Evolutionary conservation across 2,797 vertebrate species (phyloP), one percentile per base, ranked within the genome.

Genomic region (Chiropotes sagulatus): DNA sequence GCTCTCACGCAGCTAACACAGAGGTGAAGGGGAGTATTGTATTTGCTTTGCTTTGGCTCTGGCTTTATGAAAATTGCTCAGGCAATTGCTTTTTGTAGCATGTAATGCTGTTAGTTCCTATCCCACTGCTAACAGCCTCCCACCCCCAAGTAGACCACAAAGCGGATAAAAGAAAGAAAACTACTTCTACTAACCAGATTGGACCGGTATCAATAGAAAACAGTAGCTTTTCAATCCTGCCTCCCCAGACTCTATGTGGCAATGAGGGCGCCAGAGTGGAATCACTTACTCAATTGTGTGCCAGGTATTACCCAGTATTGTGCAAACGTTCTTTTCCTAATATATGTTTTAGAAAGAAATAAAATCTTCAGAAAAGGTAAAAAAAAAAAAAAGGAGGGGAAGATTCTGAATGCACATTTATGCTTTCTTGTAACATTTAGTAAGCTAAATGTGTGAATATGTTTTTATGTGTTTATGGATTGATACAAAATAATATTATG

Each of bases 41-140:
- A n/a, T 95, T 94, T 81, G 41, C 96, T 97, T 96, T 91, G 92
- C 96, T 94, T 96, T 97, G 96, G 90, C 96, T 97, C 88, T 90
- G 90, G 79, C 61, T 94, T 97, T 97, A 97, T 96, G 96, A 98
- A 97, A 97, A 96, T 95, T 94, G 92, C 57, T 92, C 97, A 93
- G 80, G 90, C 96, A 88, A 91, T 97, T 97, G 96, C 64, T 96
- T 81, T 97, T 78, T 94, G 96, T 92, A 97, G 92, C 97, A 97
- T 98, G 88, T 97, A 97, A 98, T 95, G 83, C 88, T 96, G 75
- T 98, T 98, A 97, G 97, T 96, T 97, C 94, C 90, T 92, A 94
- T 87, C 44, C 70, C 92, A 81, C 80, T 95, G 96, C 72, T 97
- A 97, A 96, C 36, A 96, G 91, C 30, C 75, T 97, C 30, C 89